Evolutionary conservation across 37 sponge, comb jelly and placozoan species (phyloP), one percentile per base, ranked within the genome.

Genomic region (Dysidea cf. avara): DNA sequence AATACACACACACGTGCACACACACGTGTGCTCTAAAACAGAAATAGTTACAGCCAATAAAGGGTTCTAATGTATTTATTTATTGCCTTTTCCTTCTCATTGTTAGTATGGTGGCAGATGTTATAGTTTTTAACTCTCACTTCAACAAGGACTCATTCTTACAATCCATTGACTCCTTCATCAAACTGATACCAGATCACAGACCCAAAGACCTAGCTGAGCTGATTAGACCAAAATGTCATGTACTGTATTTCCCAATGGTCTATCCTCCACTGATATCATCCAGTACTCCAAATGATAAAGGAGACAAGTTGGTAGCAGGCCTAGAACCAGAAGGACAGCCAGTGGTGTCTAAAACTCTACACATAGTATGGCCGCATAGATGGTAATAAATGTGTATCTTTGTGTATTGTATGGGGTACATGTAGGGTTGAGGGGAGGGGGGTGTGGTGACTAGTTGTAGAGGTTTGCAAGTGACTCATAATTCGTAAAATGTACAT

Each of bases 341-440:
- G n/a, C n/a, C n/a, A n/a, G n/a, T n/a, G 38, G 20, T 49, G 64
- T 32, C 7, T 26, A 34, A 53, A 63, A 9, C 47, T 14, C 82
- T 90, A 2, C 96, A 95, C 62, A 87, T 95, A 39, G 57, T 95
- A 3, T 95, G 96, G 96, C 96, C 96, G 13, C 96, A 95, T 66
- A 52, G 92, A 75, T 92, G 92, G 92, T 87, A 82, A 16, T 63
- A 0, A 40, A 21, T 5, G 62, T 14, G 26, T 51, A 72, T 55
- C 32, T 26, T 5, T 39, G 26, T 69, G 0, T 38, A 39, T 56
- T 32, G 3, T 64, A n/a, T 3, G 22, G 16, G 47, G 70, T n/a
- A n/a, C n/a, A n/a, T n/a, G n/a, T n/a, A n/a, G n/a, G n/a, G n/a
- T n/a, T n/a, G n/a, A n/a, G n/a, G n/a, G n/a, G n/a, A n/a, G n/a